Evolutionary conservation across 2,113 vertebrate species (phyloP).

Genomic region (Miniopterus natalensis): DNA sequence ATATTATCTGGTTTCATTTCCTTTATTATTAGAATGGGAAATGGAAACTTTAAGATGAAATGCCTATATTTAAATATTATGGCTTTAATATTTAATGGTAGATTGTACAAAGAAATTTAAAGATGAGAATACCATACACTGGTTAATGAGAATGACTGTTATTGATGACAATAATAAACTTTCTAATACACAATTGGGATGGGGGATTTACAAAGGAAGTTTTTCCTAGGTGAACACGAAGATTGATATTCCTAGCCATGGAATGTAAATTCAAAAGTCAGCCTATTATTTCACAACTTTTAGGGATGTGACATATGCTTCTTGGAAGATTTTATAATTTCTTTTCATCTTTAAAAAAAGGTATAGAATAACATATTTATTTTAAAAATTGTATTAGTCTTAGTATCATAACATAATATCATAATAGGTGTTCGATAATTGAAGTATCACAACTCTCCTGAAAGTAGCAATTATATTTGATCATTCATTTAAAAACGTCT

Average conservation of each 20-base stretch:
- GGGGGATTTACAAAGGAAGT: slow-evolving; percentile 78
- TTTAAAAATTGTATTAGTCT: slow-evolving; percentile 12
- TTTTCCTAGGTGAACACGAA: slow-evolving; percentile 84
- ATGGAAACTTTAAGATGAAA: slow-evolving; percentile 84
- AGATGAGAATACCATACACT: background rate
- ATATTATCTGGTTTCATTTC: slow-evolving; percentile 79
- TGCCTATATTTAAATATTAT: slow-evolving; percentile 84
- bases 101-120: slow-evolving; percentile 27
- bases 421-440: background rate
- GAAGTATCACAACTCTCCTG: background rate
- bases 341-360: background rate
- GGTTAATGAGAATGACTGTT: slow-evolving; percentile 45
- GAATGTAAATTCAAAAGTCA: slow-evolving; percentile 47
- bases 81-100: slow-evolving; percentile 72
- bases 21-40: slow-evolving; percentile 84
- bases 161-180: slow-evolving; percentile 42
- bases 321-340: background rate
- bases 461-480: background rate
- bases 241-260: background rate
- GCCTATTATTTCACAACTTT: background rate
- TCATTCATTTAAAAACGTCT: background rate
- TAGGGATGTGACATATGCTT: background rate
- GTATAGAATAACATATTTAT: background rate
- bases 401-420: background rate
- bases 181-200: slow-evolving; percentile 81